Evolutionary conservation across 2,113 vertebrate species (phyloP).

Genomic region (Rattus rattus): DNA sequence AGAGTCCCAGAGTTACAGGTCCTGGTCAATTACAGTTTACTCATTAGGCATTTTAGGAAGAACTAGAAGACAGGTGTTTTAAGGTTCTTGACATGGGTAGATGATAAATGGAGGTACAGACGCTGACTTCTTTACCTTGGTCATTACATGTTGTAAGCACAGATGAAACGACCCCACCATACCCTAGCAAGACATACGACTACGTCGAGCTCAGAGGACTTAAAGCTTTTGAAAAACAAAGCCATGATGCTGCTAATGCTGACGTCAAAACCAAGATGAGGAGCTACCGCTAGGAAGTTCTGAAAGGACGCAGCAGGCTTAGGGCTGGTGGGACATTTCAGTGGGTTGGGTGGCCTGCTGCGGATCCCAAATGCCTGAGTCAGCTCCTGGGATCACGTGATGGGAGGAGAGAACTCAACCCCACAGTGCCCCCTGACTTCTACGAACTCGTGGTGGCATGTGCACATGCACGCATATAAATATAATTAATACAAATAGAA

Average conservation of each 20-base stretch:
- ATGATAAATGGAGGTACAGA: background rate
- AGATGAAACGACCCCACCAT: too few species aligned
- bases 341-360: too few species aligned
- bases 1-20: too few species aligned
- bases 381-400: background rate
- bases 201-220: background rate
- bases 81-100: background rate
- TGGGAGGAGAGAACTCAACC: background rate
- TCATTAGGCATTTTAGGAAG: background rate
- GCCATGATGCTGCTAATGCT: background rate
- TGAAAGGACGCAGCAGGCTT: background rate
- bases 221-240: background rate
- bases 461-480: background rate
- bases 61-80: background rate
- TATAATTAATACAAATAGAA: background rate
- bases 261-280: background rate
- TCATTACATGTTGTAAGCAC: rapidly evolving
- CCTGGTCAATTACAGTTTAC: background rate
- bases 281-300: background rate
- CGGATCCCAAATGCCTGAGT: background rate
- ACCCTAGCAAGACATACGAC: background rate
- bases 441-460: background rate
- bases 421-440: background rate
- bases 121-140: rapidly evolving
- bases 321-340: background rate